These are phyloP conservation scores for Drosophila engyochracea DNA, from an alignment of 2,888 invertebrate species.

Conservation along the genomic window DNA sequence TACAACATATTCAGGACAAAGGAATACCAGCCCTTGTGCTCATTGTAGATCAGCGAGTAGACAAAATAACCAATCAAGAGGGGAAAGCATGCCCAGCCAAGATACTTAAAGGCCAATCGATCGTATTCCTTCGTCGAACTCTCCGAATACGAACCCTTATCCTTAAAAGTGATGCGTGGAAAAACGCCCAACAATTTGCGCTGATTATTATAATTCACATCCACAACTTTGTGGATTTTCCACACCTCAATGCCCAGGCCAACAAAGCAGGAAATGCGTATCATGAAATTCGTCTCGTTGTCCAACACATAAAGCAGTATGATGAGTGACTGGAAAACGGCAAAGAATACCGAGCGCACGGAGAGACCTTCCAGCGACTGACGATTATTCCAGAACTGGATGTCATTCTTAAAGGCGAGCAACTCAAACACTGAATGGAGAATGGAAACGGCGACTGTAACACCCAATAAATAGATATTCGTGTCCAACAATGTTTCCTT, in stretches of 20 bases:
- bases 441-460: constrained; percentile 96
- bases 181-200: constrained; percentile 91
- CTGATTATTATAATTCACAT: constrained; percentile 92
- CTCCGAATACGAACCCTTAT: constrained; percentile 98
- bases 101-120: constrained; percentile 96
- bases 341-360: constrained; percentile 99
- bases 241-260: constrained; percentile 98
- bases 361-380: constrained; percentile 98
- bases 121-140: constrained; percentile 98
- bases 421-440: constrained; percentile 99
- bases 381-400: constrained; percentile 99
- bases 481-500: constrained; percentile 98
- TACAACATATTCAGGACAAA: constrained; percentile 98
- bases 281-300: constrained; percentile 99
- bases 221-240: constrained; percentile 99
- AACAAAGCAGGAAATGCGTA: constrained; percentile 96
- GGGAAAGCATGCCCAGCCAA: constrained; percentile 98
- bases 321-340: constrained; percentile 98
- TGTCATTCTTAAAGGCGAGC: constrained; percentile 99
- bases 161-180: constrained; percentile 92
- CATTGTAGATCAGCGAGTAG: constrained; percentile 97
- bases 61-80: constrained; percentile 96
- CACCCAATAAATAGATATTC: constrained; percentile 96
- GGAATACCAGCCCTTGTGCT: constrained; percentile 99
- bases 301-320: constrained; percentile 98